Base-by-base conservation (phyloP, 2,888 invertebrate genomes). In the Andrena praecox region DNA sequence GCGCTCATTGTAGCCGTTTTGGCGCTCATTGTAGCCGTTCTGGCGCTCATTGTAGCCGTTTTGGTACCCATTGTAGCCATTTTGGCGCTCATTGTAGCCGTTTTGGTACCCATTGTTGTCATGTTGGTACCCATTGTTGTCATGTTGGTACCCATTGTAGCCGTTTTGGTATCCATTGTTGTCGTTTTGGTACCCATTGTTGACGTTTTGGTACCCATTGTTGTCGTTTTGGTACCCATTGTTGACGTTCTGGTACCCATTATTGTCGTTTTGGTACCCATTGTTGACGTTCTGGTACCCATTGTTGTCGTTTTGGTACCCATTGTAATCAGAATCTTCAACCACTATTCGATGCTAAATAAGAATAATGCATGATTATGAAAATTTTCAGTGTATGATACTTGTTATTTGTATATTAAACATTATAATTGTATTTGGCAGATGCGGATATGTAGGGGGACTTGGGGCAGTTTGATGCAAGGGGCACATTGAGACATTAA, bases 231-330 rank as follows among this genome's bases (percentile, higher is more conserved):
- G 78, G 72, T 85, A 78, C 0, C 16, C 50, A 4, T n/a, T 50
- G 16, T 50, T 3, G 2, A 2, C 50, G 29, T 90, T 88, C 73
- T 89, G 78, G 75, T 85, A 80, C 50, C 50, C 16, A 50, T 50
- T 16, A n/a, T 50, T 50, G 16, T 50, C 50, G 24, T 54, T 42
- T 42, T 42, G 42, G 12, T 10, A 10, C 12, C 10, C 42, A 42
- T 12, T 42, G 3, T 42, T 42, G 1, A 1, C 42, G 12, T 42
- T 12, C 12, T 42, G 42, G 12, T 42, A 42, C 12, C 90, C 89
- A 73, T 90, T 83, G 80, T 87, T 82, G 50, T 80, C 85, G 54
- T 71, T 87, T 48, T 86, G 84, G 54, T 90, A 89, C 12, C 90
- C 89, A 73, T 90, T 83, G 80, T 87, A 84, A 54, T 78, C 85